Percentiles rank a stretch among this genome's conserved stretches.
phyloP scores from a whole-genome alignment of 2,888 invertebrate genomes.

The Chrysolina americana region DNA sequence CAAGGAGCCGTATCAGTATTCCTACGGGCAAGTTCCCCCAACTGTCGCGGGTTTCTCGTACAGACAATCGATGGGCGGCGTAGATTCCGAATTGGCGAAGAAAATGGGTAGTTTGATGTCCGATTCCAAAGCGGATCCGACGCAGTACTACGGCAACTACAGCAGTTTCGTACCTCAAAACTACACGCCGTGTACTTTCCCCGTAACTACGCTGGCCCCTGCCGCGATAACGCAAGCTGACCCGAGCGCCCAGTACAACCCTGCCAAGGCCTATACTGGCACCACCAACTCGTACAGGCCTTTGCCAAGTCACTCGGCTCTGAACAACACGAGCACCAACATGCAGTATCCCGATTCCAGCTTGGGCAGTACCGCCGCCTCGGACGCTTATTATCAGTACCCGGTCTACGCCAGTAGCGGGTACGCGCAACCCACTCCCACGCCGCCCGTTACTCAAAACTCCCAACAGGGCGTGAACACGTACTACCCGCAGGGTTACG shows the following conservation, averaged over 20 bases:
- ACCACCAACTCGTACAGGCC: conserved; percentile 59
- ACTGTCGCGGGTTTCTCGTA: conserved; percentile 21
- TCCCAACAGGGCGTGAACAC: conserved; percentile 33
- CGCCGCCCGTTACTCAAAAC: conserved; percentile 14
- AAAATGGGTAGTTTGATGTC: conserved; percentile 44
- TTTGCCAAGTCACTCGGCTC: conserved; percentile 51
- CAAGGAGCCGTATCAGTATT: conserved; percentile 56
- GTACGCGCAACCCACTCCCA: conserved; percentile 20
- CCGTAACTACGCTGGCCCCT: neutral
- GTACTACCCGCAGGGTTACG: conserved; percentile 57
- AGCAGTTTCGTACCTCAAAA: conserved; percentile 55
- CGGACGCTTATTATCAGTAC: conserved; percentile 35
- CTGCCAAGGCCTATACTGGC: conserved; percentile 54
- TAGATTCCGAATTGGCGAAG: conserved; percentile 43
- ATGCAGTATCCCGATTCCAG: conserved; percentile 48
- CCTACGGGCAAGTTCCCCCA: conserved; percentile 26
- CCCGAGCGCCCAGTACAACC: conserved; percentile 42
- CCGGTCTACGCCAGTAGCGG: conserved; percentile 21
- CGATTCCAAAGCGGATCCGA: conserved; percentile 33
- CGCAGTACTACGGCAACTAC: conserved; percentile 43
- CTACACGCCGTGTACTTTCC: conserved; percentile 48
- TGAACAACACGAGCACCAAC: conserved; percentile 38
- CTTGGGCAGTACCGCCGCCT: conserved; percentile 20
- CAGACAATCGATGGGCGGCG: conserved; percentile 32
- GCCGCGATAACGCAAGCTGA: conserved; percentile 22